A percentile compares a stretch with the other conserved stretches of the same genome.
phyloP scores from a whole-genome alignment of 2,113 vertebrate genomes.

The Cyphomyrus plagiostoma region DNA sequence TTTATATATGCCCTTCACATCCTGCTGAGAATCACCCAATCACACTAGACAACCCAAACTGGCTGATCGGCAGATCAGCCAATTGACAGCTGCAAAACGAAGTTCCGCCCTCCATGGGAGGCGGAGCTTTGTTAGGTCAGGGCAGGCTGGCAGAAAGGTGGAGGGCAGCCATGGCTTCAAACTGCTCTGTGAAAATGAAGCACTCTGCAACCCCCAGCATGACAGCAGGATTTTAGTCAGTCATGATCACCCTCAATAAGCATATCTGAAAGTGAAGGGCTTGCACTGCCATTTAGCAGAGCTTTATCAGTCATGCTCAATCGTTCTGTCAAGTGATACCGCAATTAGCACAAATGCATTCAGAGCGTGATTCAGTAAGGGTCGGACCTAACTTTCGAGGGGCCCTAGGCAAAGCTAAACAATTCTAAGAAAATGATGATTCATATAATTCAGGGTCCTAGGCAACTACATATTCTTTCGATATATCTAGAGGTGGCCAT shows the following conservation, averaged over 20 bases:
- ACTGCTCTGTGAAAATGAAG: not conserved
- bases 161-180: not conserved
- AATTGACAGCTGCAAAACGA: not conserved
- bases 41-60: not conserved
- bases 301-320: not conserved
- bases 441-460: not conserved
- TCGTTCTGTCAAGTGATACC: not conserved
- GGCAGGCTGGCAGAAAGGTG: not conserved
- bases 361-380: not conserved
- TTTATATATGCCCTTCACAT: not conserved
- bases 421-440: not conserved
- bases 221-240: constrained; percentile 1
- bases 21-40: not conserved
- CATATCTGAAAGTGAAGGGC: not conserved
- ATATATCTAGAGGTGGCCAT: not conserved
- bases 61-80: not conserved
- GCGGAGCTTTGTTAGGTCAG: not conserved
- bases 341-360: not conserved
- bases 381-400: not conserved
- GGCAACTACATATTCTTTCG: not conserved
- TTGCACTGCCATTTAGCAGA: not conserved
- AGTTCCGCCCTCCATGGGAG: not conserved
- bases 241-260: not conserved
- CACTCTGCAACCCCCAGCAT: not conserved
- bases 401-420: not conserved